A percentile compares a stretch with the other conserved stretches of the same genome.
Conservation (phyloP, 2,113 vertebrate genomes). For the Petrocephalus microphthalmus region DNA sequence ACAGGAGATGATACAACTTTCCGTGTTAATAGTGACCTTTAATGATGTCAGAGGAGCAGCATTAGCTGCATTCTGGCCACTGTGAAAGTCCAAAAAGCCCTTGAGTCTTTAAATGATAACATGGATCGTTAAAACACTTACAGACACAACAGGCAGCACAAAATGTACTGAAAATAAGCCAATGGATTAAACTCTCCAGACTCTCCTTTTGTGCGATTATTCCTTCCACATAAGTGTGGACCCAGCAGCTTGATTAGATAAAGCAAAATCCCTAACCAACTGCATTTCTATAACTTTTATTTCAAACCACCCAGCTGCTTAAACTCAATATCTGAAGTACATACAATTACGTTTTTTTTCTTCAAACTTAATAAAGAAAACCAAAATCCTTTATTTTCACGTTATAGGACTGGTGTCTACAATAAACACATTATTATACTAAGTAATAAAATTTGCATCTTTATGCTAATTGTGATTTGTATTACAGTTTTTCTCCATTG, state of each 20-base stretch:
- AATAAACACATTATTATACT: not conserved
- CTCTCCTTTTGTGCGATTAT: not conserved
- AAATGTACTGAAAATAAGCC: slow-evolving; percentile 1
- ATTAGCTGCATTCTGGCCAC: not conserved
- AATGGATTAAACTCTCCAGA: not conserved
- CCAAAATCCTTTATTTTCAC: not conserved
- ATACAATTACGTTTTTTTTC: not conserved
- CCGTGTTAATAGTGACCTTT: not conserved
- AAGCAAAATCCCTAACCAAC: no score
- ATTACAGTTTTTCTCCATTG: no score
- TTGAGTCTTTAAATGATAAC: not conserved
- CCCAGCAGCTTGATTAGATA: not conserved
- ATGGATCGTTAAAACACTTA: not conserved
- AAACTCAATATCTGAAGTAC: not conserved
- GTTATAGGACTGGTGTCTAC: not conserved
- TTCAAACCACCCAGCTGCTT: not conserved
- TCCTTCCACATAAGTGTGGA: not conserved
- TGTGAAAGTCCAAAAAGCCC: not conserved
- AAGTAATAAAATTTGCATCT: not conserved
- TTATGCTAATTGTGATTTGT: not conserved
- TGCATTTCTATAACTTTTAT: not conserved
- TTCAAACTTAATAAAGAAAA: not conserved
- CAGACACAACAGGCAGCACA: not conserved
- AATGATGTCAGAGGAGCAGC: not conserved
- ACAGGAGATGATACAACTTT: not conserved